phyloP scores from a whole-genome alignment of 2,113 vertebrate genomes.

The Rutilus rutilus region DNA sequence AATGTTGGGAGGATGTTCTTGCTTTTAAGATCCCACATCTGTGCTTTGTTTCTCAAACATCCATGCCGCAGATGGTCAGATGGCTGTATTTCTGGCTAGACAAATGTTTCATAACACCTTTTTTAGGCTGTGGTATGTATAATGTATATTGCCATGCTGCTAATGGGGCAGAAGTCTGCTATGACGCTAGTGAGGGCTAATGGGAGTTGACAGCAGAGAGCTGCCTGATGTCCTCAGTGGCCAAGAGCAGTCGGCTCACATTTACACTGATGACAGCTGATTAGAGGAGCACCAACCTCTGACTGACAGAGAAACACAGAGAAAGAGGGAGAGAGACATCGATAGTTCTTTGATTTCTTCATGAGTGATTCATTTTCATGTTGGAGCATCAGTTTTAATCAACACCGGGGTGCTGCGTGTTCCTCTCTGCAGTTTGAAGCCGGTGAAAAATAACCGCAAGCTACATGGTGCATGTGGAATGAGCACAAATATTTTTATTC shows the following conservation, averaged over 20 bases:
- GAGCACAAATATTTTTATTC: neutral
- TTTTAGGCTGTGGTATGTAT: slow-evolving; percentile 48
- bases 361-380: slow-evolving; percentile 50
- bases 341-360: slow-evolving; percentile 65
- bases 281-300: slow-evolving; percentile 62
- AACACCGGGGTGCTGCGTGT: neutral
- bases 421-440: slow-evolving; percentile 4
- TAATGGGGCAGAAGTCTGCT: slow-evolving; percentile 47
- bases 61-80: slow-evolving; percentile 7
- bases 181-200: slow-evolving; percentile 62
- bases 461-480: neutral
- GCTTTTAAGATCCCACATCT: neutral
- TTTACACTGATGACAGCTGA: slow-evolving; percentile 70
- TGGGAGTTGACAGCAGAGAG: slow-evolving; percentile 72
- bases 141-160: slow-evolving; percentile 48
- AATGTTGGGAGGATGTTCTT: slow-evolving; percentile 19
- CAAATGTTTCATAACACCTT: slow-evolving; percentile 27
- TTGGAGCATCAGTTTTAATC: neutral
- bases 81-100: slow-evolving; percentile 23
- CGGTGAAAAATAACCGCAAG: neutral
- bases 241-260: slow-evolving; percentile 67
- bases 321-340: slow-evolving; percentile 61
- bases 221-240: slow-evolving; percentile 69
- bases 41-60: slow-evolving; percentile 1
- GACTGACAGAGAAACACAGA: slow-evolving; percentile 69